Conservation (phyloP, 2,888 invertebrate genomes). For the Callosobruchus maculatus region DNA sequence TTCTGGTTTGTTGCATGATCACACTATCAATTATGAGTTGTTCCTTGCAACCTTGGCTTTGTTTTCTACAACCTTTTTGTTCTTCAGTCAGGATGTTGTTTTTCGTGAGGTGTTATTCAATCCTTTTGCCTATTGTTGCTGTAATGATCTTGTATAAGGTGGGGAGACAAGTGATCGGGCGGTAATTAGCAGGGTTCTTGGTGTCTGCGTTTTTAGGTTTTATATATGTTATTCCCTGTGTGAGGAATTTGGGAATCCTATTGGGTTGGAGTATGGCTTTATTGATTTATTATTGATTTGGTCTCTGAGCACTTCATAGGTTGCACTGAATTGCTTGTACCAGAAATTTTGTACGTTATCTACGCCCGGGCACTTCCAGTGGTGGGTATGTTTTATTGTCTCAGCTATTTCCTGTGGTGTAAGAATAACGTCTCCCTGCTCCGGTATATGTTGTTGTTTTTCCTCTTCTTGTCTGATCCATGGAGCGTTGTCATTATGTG, state of each 20-base stretch:
- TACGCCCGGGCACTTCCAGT: too few relatives aligned
- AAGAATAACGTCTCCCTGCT: too few relatives aligned
- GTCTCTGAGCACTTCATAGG: background rate
- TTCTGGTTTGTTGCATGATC: background rate
- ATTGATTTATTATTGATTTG: background rate
- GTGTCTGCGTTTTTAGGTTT: background rate
- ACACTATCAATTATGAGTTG: conserved; percentile 2
- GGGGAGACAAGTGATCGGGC: background rate
- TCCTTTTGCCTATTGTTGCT: background rate
- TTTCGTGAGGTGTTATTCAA: background rate
- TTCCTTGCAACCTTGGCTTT: conserved; percentile 3
- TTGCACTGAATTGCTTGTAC: background rate
- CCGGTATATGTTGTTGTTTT: too few relatives aligned
- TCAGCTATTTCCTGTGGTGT: too few relatives aligned
- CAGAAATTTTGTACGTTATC: background rate
- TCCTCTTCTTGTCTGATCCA: too few relatives aligned
- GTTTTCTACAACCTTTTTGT: conserved; percentile 4
- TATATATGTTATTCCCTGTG: background rate
- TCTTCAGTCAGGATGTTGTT: conserved; percentile 4
- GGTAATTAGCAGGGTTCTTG: background rate
- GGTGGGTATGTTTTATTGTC: too few relatives aligned
- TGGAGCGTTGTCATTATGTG: too few relatives aligned
- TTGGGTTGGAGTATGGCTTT: background rate
- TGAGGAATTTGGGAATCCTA: background rate
- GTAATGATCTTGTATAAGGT: conserved; percentile 1